Evolutionary conservation across 2,888 invertebrate species (phyloP).

Genomic region (Dryomyza anilis): DNA sequence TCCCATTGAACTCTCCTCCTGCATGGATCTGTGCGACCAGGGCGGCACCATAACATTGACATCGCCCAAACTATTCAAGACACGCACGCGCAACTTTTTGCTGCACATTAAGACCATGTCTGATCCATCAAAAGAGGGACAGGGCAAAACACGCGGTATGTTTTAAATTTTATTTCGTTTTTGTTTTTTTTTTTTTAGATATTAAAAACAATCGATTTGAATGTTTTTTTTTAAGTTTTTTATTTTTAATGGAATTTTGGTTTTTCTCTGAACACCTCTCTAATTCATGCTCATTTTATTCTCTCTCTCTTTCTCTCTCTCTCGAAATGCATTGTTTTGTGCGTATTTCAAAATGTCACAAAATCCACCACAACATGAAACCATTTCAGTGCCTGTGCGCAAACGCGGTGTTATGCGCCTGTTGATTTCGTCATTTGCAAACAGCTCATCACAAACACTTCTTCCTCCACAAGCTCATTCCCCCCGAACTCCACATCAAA

Average conservation of each 20-base stretch:
- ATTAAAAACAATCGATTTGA: not conserved
- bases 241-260: not conserved
- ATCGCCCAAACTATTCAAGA: constrained; percentile 81
- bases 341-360: too few species aligned
- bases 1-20: constrained; percentile 80
- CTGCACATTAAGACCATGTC: constrained; percentile 75
- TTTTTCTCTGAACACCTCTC: not conserved
- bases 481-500: constrained; percentile 45
- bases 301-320: constrained; percentile 8
- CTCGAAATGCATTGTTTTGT: constrained; percentile 6
- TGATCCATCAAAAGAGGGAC: constrained; percentile 69
- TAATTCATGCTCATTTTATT: constrained; percentile 2
- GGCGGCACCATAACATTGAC: constrained; percentile 85
- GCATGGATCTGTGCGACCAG: constrained; percentile 83
- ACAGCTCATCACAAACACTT: constrained; percentile 44
- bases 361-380: constrained; percentile 26
- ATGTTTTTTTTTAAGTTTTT: not conserved
- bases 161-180: constrained; percentile 4
- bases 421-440: constrained; percentile 49
- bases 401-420: constrained; percentile 50
- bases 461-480: constrained; percentile 38
- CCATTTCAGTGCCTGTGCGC: constrained; percentile 49
- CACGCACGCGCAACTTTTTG: constrained; percentile 78
- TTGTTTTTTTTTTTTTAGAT: not conserved
- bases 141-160: constrained; percentile 59